Percentiles rank a stretch among this genome's conserved stretches.
Evolutionary conservation across 2,797 vertebrate genomes (phyloP).

Genomic region (Thaleichthys pacificus): DNA sequence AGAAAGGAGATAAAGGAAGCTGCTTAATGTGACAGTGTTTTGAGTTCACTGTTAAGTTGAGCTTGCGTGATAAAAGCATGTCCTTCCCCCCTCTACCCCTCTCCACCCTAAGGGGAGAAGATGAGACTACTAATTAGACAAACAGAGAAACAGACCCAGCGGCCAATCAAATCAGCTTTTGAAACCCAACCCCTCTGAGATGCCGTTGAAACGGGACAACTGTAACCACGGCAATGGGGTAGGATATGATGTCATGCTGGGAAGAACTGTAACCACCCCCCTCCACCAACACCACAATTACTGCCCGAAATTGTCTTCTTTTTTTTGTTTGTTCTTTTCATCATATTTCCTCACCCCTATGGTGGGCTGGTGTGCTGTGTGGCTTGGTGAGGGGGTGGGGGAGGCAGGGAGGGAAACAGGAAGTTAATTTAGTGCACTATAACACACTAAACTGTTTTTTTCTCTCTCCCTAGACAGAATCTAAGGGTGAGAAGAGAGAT

Average conservation of each 20-base stretch:
- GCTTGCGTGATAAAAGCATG: conserved; percentile 36
- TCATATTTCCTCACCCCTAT: conserved; percentile 20
- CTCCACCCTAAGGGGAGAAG: conserved; percentile 57
- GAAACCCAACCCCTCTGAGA: conserved; percentile 63
- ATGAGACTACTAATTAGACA: conserved; percentile 68
- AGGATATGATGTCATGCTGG: conserved; percentile 43
- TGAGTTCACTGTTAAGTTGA: background rate
- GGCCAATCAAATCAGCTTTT: conserved; percentile 65
- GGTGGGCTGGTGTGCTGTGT: conserved; percentile 33
- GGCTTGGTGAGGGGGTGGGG: background rate
- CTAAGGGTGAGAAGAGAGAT: no score
- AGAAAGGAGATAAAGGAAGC: background rate
- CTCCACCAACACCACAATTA: background rate
- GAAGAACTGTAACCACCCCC: background rate
- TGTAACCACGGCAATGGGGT: conserved; percentile 48
- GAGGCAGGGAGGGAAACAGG: conserved; percentile 37
- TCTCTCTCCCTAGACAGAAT: no score
- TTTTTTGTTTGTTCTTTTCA: conserved; percentile 15
- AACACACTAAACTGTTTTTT: no score
- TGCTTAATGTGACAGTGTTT: background rate
- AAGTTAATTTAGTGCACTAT: conserved; percentile 53
- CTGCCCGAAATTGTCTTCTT: background rate
- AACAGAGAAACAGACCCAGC: conserved; percentile 58
- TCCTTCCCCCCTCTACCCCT: conserved; percentile 37
- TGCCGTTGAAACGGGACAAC: conserved; percentile 53